Base-by-base conservation (phyloP, 2,113 vertebrate species). In the Hipposideros armiger region DNA sequence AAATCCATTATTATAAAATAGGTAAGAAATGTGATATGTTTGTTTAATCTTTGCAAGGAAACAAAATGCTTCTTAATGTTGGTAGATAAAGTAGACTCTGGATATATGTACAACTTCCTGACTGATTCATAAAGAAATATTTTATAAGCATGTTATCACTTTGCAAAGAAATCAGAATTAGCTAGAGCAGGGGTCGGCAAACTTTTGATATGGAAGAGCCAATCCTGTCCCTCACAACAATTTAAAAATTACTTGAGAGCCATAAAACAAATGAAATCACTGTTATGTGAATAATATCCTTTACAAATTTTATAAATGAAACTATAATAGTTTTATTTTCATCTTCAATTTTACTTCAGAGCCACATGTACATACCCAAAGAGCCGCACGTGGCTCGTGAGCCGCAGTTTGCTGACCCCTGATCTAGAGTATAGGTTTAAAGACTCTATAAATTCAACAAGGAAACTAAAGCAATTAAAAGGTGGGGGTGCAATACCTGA, bases 1-100 rank as follows among this genome's bases (percentile, higher is more conserved):
- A 93, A 95, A 91, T 97, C n/a, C 95, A 30, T 90, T 91, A 60
- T 19, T 90, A 3, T 64, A 74, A 28, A 30, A 70, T 91, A 95
- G 3, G 15, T 70, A 93, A 47, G 20, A 83, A 69, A 96, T 56
- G 15, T 42, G 3, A 58, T 86, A 11, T 83, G 42, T 80, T 77
- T 90, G 45, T 52, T 93, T 94, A 69, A 69, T 93, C 4, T 60
- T 66, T 52, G 50, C 4, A 88, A 84, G 14, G 3, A 66, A 54
- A 67, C 80, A 84, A 92, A 50, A 69, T 28, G 4, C 9, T 56
- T 32, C 62, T 7, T 91, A 64, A 20, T 88, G 60, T 45, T 24
- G 32, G 13, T 80, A 80, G 4, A 15, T 73, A 77, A 8, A 2
- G 32, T 80, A 0, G 15, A 17, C 14, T 73, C 13, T 80, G 16